Conservation (phyloP, 1,140 invertebrate genomes). For the Magallana gigas region DNA sequence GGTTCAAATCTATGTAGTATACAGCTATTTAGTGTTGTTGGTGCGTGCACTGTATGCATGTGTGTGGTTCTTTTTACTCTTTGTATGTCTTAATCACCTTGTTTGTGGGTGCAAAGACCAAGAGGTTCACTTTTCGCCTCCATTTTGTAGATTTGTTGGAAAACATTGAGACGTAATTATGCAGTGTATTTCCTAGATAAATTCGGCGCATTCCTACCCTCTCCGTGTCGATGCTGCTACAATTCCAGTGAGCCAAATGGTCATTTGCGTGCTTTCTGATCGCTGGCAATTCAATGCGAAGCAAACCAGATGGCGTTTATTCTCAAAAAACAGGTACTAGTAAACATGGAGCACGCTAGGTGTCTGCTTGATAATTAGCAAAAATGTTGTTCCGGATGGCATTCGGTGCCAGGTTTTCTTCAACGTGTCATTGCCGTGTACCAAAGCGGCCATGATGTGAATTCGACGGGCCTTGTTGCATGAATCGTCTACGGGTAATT, state of each 20-base stretch:
- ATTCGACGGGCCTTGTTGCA: neutral
- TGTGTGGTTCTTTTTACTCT: too few species aligned
- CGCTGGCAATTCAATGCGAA: constrained; percentile 40
- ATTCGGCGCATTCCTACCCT: constrained; percentile 5
- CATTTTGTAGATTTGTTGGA: constrained; percentile 20
- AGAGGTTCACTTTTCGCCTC: constrained; percentile 15
- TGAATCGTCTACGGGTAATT: constrained; percentile 30
- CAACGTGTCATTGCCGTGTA: constrained; percentile 30
- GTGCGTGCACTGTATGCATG: too few species aligned
- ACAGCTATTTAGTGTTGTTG: too few species aligned
- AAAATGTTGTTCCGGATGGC: constrained; percentile 32
- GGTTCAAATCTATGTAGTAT: too few species aligned
- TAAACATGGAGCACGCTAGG: constrained; percentile 26
- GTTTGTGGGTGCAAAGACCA: neutral
- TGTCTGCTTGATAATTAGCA: constrained; percentile 37
- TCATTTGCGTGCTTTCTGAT: constrained; percentile 47
- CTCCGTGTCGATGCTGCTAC: constrained; percentile 20
- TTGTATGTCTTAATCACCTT: too few species aligned
- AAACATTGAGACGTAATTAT: constrained; percentile 31
- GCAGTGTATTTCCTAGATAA: constrained; percentile 4
- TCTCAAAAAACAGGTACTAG: constrained; percentile 29
- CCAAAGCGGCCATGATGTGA: neutral
- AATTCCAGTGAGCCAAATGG: constrained; percentile 33
- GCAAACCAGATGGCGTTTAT: constrained; percentile 45
- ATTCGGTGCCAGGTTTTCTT: constrained; percentile 25